Base-by-base conservation (phyloP, 2,888 invertebrate genomes). In the Epinotia ramella region DNA sequence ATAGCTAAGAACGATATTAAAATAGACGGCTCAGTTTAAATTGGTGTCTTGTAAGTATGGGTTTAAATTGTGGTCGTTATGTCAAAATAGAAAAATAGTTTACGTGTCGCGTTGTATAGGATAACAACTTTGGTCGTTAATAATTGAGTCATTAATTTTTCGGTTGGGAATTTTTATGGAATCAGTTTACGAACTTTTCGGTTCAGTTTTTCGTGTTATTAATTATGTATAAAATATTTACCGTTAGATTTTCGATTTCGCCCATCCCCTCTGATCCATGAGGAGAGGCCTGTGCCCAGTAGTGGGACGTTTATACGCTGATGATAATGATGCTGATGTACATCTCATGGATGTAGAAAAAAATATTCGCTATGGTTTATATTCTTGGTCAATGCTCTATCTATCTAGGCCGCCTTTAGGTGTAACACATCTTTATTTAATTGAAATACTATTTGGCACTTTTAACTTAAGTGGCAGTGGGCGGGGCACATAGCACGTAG, bases 41-140 rank as follows among this genome's bases (percentile, higher is more conserved):
- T 13, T 83, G 83, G 83, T 69, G 60, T 46, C 3, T 73, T 44
- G 71, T 78, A 68, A 65, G 78, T 75, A 79, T 78, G 75, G 78
- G 78, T 77, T 76, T 77, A 78, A 79, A 78, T 80, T 78, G 79
- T 79, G 79, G 80, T 81, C 77, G 81, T 81, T 81, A 81, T 70
- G 80, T 82, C 81, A 81, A 81, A 81, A 84, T 81, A 81, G 81
- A 80, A 77, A 81, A 81, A 80, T 79, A 79, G 78, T 73, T 82
- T 83, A 85, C 81, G 83, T 85, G 87, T 85, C 86, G 86, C 83
- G 83, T 85, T 83, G 84, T 86, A 85, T 81, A 75, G 82, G 78
- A 81, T 81, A 82, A 82, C 82, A 79, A 83, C 82, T 81, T 80
- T 73, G 71, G 79, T 77, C 75, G 77, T 81, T 80, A 82, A 80